Percentiles rank a stretch among this genome's conserved stretches.
Conservation (phyloP, 2,797 vertebrate species). For the Simalia tracyae region DNA sequence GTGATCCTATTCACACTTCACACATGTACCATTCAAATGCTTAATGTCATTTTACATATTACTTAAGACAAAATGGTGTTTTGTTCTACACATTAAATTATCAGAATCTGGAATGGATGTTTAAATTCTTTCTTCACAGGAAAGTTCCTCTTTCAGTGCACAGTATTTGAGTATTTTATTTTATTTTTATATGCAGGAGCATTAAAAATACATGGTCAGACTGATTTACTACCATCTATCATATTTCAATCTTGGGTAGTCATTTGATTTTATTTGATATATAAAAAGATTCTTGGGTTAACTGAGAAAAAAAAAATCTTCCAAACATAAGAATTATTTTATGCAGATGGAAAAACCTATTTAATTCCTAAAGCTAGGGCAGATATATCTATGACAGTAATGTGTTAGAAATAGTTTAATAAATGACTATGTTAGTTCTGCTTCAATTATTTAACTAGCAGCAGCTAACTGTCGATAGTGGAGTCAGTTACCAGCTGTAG, state of each 20-base stretch:
- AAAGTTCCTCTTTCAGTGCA: no score
- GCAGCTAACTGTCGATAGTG: neutral
- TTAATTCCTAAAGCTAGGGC: conserved; percentile 24
- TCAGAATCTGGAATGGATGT: neutral
- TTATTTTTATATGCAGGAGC: neutral
- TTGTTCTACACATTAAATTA: neutral
- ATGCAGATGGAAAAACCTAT: neutral
- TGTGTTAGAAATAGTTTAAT: conserved; percentile 10
- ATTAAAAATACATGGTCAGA: neutral
- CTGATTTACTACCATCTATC: neutral
- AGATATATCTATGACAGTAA: conserved; percentile 22
- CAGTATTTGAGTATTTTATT: neutral
- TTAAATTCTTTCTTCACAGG: neutral
- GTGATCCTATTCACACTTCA: neutral
- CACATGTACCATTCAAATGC: neutral
- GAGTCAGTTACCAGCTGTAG: neutral
- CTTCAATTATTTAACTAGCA: conserved; percentile 8
- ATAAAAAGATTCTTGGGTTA: neutral
- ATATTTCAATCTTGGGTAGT: neutral
- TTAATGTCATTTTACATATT: neutral
- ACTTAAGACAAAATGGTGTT: neutral
- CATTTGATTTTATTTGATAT: neutral
- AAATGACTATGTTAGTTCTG: conserved; percentile 20
- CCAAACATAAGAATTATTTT: neutral
- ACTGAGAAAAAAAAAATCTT: neutral